Evolutionary conservation across 2,113 vertebrate species (phyloP).

Genomic region (Leptosomus discolor): DNA sequence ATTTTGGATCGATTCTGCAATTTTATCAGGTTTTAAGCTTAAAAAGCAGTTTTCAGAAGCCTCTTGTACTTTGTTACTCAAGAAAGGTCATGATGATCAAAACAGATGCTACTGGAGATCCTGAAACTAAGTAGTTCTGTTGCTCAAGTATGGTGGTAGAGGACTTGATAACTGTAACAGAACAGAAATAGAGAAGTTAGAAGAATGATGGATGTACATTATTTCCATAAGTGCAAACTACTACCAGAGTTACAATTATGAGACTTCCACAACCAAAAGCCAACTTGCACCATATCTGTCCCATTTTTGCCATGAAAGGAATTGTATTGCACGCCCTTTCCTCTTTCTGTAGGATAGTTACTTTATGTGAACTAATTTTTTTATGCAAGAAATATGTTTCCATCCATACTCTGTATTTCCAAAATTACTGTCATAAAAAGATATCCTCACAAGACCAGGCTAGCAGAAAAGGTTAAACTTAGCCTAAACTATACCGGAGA

Average conservation of each 20-base stretch:
- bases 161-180: not conserved
- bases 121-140: not conserved
- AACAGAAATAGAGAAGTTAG: not conserved
- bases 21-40: not conserved
- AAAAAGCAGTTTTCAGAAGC: not conserved
- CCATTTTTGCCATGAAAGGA: not conserved
- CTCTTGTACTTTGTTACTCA: not conserved
- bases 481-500: not conserved
- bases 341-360: not conserved
- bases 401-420: not conserved
- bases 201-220: not conserved
- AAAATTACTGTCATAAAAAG: not conserved
- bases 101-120: too few species aligned
- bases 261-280: not conserved
- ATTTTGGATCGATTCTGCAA: not conserved
- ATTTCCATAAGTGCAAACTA: not conserved
- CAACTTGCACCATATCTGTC: accelerated
- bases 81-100: not conserved
- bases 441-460: not conserved
- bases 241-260: not conserved
- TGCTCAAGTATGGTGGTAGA: not conserved
- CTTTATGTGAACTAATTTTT: not conserved
- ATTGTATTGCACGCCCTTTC: not conserved
- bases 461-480: not conserved
- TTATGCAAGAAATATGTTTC: accelerated